Evolutionary conservation across 2,888 invertebrate species (phyloP), one percentile per base, ranked within the genome.

Genomic region (Apamea sordens): DNA sequence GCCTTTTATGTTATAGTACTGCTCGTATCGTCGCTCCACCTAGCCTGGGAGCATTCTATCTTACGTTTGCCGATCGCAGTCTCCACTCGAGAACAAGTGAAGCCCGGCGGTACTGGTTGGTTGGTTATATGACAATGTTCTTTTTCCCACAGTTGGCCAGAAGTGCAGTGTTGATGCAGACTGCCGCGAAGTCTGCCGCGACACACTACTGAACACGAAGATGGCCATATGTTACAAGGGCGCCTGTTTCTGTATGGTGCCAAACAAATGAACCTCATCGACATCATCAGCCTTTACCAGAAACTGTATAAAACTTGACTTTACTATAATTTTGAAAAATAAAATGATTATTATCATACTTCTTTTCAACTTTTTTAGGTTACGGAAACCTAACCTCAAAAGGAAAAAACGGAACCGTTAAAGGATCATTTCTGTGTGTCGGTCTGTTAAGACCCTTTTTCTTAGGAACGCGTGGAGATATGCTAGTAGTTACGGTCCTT

Each of bases 231-330:
- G 77, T 7, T 64, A 64, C 50, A 7, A 56, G 10, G 53, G 41
- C 53, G 41, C 41, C 41, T 75, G 73, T 28, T 75, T 75, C 73
- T 74, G 74, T 56, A 74, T 72, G 74, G 28, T 56, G 24, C 24
- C 73, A 11, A 44, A 73, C 24, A 41, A 73, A 28, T 56, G 15
- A 73, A 41, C 10, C 24, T 28, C 21, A 28, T 28, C 41, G 13
- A 28, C 10, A 41, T 15, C 28, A 41, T 21, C 8, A 50, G 8
- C 21, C 21, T 1, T n/a, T 18, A 53, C 5, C 3, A 32, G 64
- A 64, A 44, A 32, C n/a, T 41, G 41, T n/a, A 67, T 41, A 18
- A 61, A n/a, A n/a, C 18, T n/a, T 41, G 36, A 65, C 1, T 13
- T 10, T 13, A 68, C n/a, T 28, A 47, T 1, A 28, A 47, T 47